Evolutionary conservation across 2,797 vertebrate species (phyloP).

Genomic region (Labeo calbasu): DNA sequence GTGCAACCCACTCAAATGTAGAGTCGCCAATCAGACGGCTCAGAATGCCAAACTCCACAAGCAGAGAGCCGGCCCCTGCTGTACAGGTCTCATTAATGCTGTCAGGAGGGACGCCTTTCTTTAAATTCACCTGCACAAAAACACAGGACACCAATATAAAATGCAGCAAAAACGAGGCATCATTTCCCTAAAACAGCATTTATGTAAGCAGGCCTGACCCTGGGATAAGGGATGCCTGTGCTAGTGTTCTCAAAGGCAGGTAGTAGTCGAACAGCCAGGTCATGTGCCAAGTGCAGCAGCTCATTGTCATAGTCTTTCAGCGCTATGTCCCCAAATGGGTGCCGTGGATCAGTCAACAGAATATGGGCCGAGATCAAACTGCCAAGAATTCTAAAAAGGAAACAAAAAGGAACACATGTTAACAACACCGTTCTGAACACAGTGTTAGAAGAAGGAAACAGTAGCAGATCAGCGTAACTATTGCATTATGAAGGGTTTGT

Average conservation of each 20-base stretch:
- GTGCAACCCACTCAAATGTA: slow-evolving; percentile 96
- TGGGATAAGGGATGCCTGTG: slow-evolving; percentile 94
- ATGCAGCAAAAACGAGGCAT: background rate
- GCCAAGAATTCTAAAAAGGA: slow-evolving; percentile 85
- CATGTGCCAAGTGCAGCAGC: slow-evolving; percentile 92
- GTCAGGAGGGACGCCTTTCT: slow-evolving; percentile 90
- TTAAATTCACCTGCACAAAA: slow-evolving; percentile 90
- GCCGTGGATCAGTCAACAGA: slow-evolving; percentile 91
- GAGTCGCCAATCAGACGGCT: slow-evolving; percentile 95
- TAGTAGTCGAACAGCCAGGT: slow-evolving; percentile 92
- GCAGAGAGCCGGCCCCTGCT: slow-evolving; percentile 91
- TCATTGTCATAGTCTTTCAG: slow-evolving; percentile 92
- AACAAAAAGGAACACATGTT: background rate
- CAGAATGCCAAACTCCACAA: slow-evolving; percentile 97
- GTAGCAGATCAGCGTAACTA: background rate
- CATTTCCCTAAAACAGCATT: background rate
- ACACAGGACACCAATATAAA: background rate
- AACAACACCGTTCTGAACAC: background rate
- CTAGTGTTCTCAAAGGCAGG: slow-evolving; percentile 98
- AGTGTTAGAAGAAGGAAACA: background rate
- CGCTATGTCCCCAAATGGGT: slow-evolving; percentile 92
- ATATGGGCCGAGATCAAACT: slow-evolving; percentile 96
- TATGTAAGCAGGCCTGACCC: slow-evolving; percentile 75
- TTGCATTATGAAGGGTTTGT: background rate
- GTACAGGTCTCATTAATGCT: slow-evolving; percentile 96